phyloP scores from a whole-genome alignment of 92 coral and sea anemone genomes.

The Zoanthus gigantus region DNA sequence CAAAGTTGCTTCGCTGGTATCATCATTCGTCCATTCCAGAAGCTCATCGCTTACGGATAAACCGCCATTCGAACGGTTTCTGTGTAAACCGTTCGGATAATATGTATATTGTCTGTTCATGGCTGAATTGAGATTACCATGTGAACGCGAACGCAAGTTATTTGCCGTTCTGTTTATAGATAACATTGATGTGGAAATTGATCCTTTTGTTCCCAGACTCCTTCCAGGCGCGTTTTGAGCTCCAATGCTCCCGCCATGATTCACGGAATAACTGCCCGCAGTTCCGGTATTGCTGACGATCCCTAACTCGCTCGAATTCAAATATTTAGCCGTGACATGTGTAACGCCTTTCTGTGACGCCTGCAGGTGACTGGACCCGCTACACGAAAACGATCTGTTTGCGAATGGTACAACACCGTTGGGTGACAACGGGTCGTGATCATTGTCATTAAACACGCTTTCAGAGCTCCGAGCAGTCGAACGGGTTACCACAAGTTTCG shows the following conservation, averaged over 20 bases:
- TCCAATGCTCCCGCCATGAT: slow-evolving; percentile 46
- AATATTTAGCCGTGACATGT: slow-evolving; percentile 61
- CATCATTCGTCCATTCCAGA: slow-evolving; percentile 75
- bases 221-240: slow-evolving; percentile 34
- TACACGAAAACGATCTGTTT: slow-evolving; percentile 75
- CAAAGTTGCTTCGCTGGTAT: slow-evolving; percentile 75
- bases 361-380: slow-evolving; percentile 48
- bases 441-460: slow-evolving; percentile 75
- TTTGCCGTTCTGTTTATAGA: slow-evolving; percentile 46
- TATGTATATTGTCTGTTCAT: slow-evolving; percentile 64
- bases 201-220: slow-evolving; percentile 63
- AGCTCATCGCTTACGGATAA: slow-evolving; percentile 78
- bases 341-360: slow-evolving; percentile 67
- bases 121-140: slow-evolving; percentile 55
- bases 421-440: slow-evolving; percentile 67
- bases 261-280: slow-evolving; percentile 83
- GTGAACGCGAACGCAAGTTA: slow-evolving; percentile 23
- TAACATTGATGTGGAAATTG: slow-evolving; percentile 74
- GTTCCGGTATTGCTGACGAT: slow-evolving; percentile 80
- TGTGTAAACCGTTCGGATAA: slow-evolving; percentile 65
- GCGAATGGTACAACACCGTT: slow-evolving; percentile 48
- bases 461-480: slow-evolving; percentile 82
- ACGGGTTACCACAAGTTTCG: slow-evolving; percentile 59
- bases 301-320: slow-evolving; percentile 84
- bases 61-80: slow-evolving; percentile 56